Conservation (phyloP, 2,888 invertebrate species). For the Drosophila phalerata region DNA sequence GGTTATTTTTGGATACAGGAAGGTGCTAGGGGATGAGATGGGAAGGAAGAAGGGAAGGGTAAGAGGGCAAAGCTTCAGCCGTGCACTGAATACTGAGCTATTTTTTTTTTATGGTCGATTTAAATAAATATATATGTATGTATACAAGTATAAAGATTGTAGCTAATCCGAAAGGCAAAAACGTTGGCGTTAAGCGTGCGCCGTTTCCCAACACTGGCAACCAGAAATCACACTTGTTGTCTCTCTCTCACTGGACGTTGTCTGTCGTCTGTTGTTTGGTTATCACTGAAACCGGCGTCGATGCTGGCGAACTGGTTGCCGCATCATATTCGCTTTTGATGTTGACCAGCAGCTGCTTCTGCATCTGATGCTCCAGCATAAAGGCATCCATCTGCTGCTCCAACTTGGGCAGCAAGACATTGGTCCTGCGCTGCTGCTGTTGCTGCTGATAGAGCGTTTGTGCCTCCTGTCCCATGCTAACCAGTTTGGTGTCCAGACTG, state of each 20-base stretch:
- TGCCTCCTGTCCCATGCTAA: slow-evolving; percentile 74
- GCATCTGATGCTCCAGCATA: slow-evolving; percentile 82
- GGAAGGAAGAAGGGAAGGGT: not conserved
- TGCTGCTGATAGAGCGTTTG: slow-evolving; percentile 75
- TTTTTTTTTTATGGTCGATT: slow-evolving; percentile 29
- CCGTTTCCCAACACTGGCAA: slow-evolving; percentile 31
- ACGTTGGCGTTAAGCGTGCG: slow-evolving; percentile 17
- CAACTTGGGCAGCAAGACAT: slow-evolving; percentile 53
- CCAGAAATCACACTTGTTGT: slow-evolving; percentile 26
- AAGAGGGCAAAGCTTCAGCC: slow-evolving; percentile 43
- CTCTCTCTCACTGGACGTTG: slow-evolving; percentile 24
- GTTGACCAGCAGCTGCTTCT: slow-evolving; percentile 82
- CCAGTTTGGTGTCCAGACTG: slow-evolving; percentile 78
- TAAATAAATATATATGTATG: slow-evolving; percentile 32
- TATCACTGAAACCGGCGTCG: slow-evolving; percentile 55
- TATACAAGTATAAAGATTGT: slow-evolving; percentile 26
- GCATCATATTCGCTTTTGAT: slow-evolving; percentile 83
- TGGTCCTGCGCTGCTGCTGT: slow-evolving; percentile 34
- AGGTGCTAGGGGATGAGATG: not conserved
- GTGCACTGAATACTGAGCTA: slow-evolving; percentile 60
- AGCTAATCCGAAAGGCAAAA: slow-evolving; percentile 40
- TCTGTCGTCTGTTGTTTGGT: slow-evolving; percentile 39
- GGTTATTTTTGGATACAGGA: not conserved
- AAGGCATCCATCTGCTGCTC: slow-evolving; percentile 83
- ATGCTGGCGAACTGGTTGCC: slow-evolving; percentile 22